phyloP scores from a whole-genome alignment of 2,888 invertebrate genomes.

The Phengaris alcon region DNA sequence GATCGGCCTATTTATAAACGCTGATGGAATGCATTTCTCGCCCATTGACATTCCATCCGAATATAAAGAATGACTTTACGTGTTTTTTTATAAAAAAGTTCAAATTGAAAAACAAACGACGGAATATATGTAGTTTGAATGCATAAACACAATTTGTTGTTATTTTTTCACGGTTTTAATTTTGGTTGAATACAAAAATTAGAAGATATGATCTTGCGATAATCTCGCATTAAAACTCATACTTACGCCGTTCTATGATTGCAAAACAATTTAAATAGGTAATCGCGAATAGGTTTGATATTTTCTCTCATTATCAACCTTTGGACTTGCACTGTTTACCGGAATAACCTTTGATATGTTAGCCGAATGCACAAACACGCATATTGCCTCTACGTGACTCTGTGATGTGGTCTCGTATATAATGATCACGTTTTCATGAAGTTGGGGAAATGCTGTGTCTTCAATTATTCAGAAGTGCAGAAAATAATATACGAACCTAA shows the following conservation, averaged over 20 bases:
- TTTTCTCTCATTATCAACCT: neutral
- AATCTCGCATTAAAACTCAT: too few species aligned
- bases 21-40: slow-evolving; percentile 39
- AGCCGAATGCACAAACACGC: neutral
- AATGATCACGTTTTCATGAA: neutral
- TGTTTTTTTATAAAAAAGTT: neutral
- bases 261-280: neutral
- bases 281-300: neutral
- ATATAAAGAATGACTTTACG: slow-evolving; percentile 34
- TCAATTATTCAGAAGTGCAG: too few species aligned
- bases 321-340: neutral
- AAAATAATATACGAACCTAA: too few species aligned
- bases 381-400: slow-evolving; percentile 1
- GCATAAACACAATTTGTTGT: too few species aligned
- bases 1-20: slow-evolving; percentile 39
- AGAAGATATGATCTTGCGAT: too few species aligned
- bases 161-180: too few species aligned
- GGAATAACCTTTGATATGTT: neutral
- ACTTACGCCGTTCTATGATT: neutral
- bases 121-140: too few species aligned
- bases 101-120: neutral
- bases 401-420: neutral
- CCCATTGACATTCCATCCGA: slow-evolving; percentile 42
- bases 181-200: too few species aligned
- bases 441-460: neutral